Percentiles rank a stretch among this genome's conserved stretches.
Evolutionary conservation across 2,888 invertebrate genomes (phyloP).

Genomic region (Lasioglossum figueresi): DNA sequence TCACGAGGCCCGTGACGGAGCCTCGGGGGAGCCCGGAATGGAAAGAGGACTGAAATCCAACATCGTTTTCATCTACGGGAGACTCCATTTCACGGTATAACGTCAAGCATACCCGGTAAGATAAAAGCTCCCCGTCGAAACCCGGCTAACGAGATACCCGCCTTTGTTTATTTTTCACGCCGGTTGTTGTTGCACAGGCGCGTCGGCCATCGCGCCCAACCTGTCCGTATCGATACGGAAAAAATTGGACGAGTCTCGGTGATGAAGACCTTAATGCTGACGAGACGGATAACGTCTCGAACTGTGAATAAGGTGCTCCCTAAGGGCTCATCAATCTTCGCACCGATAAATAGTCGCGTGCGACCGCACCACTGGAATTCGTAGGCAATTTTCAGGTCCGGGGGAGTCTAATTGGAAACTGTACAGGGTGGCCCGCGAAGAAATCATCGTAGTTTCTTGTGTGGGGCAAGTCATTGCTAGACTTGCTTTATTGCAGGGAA

Average conservation of each 20-base stretch:
- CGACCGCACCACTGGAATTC: neutral
- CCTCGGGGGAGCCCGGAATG: slow-evolving; percentile 57
- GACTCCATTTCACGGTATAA: slow-evolving; percentile 82
- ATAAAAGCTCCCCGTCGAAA: slow-evolving; percentile 69
- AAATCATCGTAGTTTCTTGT: neutral
- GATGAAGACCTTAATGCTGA: slow-evolving; percentile 65
- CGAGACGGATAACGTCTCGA: slow-evolving; percentile 10
- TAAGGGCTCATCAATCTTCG: neutral
- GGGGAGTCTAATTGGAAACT: neutral
- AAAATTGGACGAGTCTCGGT: slow-evolving; percentile 58
- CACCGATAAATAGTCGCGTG: neutral
- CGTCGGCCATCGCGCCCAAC: slow-evolving; percentile 46
- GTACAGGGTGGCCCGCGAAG: neutral
- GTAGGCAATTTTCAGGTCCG: neutral
- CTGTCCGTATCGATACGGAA: slow-evolving; percentile 68
- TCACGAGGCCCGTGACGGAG: slow-evolving; percentile 65
- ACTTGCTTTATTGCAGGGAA: too few species aligned
- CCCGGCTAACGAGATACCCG: slow-evolving; percentile 78
- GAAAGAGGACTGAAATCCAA: slow-evolving; percentile 72
- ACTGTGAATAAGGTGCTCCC: slow-evolving; percentile 8
- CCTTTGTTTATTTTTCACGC: slow-evolving; percentile 80
- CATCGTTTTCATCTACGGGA: slow-evolving; percentile 73
- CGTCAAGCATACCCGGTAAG: slow-evolving; percentile 71
- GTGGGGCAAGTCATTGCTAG: too few species aligned
- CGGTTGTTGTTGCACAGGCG: slow-evolving; percentile 60